Evolutionary conservation across 2,797 vertebrate genomes (phyloP).

Genomic region (Tauraco hartlaubi): DNA sequence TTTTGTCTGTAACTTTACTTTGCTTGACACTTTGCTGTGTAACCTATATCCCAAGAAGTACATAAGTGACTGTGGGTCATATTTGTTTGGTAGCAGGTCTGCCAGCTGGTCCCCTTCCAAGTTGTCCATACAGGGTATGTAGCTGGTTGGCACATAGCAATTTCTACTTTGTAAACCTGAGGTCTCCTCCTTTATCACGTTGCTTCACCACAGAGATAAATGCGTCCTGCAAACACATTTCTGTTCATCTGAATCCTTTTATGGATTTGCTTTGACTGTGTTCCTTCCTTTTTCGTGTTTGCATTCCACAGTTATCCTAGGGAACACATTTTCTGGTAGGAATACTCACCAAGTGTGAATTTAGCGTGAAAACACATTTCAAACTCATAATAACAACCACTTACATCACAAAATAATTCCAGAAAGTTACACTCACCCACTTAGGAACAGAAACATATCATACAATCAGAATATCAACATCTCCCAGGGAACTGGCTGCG

Average conservation of each 20-base stretch:
- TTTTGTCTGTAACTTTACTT: slow-evolving; percentile 11
- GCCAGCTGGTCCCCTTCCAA: neutral
- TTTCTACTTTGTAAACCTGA: neutral
- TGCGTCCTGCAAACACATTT: slow-evolving; percentile 30
- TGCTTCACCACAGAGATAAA: neutral
- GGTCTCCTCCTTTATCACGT: neutral
- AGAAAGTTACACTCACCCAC: slow-evolving; percentile 49
- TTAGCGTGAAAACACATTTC: slow-evolving; percentile 63
- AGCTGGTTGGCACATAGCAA: neutral
- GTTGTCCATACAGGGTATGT: neutral
- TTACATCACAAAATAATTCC: slow-evolving; percentile 47
- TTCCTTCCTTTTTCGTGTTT: slow-evolving; percentile 46
- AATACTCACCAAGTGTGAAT: slow-evolving; percentile 66
- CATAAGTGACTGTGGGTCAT: neutral
- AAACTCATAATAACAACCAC: slow-evolving; percentile 42
- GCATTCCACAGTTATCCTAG: slow-evolving; percentile 58
- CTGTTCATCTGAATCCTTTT: slow-evolving; percentile 39
- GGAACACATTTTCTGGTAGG: slow-evolving; percentile 50
- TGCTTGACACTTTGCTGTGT: neutral
- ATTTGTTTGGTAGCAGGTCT: neutral
- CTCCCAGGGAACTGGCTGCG: slow-evolving; percentile 7
- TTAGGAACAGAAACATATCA: slow-evolving; percentile 45
- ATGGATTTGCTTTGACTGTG: slow-evolving; percentile 45
- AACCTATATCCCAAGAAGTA: neutral
- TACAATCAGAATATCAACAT: slow-evolving; percentile 34